Base-by-base conservation (phyloP, 2,113 vertebrate species). In the Diadophis punctatus region DNA sequence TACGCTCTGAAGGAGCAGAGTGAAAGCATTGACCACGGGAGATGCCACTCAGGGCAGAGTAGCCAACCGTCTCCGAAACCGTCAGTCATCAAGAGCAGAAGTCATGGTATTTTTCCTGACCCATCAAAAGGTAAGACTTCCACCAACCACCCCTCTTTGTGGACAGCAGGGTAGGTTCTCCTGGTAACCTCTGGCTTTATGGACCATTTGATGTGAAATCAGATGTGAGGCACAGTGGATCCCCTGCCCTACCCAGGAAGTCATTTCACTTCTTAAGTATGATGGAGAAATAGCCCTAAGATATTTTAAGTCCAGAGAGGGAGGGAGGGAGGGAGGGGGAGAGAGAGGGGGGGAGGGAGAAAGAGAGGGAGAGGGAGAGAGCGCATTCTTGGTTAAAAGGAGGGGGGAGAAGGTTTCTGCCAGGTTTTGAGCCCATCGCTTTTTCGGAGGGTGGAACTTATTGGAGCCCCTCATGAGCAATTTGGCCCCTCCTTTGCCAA, bases 71-170 rank as follows among this genome's bases (percentile, higher is more conserved):
- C 98, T 55, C 99, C 99, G 93, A 99, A 99, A 97, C 98, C 98
- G 68, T 99, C 99, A 91, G 99, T 99, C 92, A 99, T 99, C 97
- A 99, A 99, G 94, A 99, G 99, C 97, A 98, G 99, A 98, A 99
- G 99, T 96, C 99, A 99, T 91, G 99, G 99, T 93, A 99, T 99
- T 97, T 99, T 99, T 96, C 99, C 99, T 8, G 99, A 99, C 95
- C 99, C 99, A 68, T 98, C 98, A 93, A 99, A 99, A 98, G 99
- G 99, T 99, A 98, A 96, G 98, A 51, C 91, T 93, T 93, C 56
- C 56, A 58, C 56, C 56, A 58, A 23, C 23, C 8, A 6, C 52
- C 48, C 89, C 43, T 58, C 12, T 25, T 12, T 30, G 30, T 22
- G 25, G 12, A 25, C 34, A 48, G 86, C 51, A 34, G 3, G 48